Conservation (phyloP, 2,888 invertebrate species). For the Parnassius glacialis region DNA sequence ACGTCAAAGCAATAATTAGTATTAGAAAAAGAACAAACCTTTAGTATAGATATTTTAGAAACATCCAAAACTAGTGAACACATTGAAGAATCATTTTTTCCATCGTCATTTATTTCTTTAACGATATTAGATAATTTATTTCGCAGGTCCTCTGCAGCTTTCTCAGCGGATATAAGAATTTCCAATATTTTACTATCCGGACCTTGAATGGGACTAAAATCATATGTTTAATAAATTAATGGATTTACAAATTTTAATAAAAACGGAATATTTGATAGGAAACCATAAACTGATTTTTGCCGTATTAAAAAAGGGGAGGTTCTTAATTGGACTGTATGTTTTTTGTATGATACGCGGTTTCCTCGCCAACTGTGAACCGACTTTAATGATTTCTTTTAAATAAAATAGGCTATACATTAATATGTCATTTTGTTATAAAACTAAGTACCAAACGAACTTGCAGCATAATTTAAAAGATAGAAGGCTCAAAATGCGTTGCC, state of each 20-base stretch:
- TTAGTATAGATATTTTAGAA: slow-evolving; percentile 69
- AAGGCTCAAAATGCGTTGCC: no score
- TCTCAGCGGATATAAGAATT: slow-evolving; percentile 55
- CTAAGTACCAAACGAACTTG: no score
- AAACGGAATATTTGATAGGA: not conserved
- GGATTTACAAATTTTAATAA: not conserved
- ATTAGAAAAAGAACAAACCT: slow-evolving; percentile 44
- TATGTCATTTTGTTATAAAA: no score
- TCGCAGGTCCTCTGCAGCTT: slow-evolving; percentile 52
- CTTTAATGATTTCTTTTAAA: no score
- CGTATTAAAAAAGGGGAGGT: no score
- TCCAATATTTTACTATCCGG: slow-evolving; percentile 48
- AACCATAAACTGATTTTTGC: no score
- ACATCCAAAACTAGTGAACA: slow-evolving; percentile 66
- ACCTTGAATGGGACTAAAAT: slow-evolving; percentile 61
- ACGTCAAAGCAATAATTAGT: no score
- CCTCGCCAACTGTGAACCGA: no score
- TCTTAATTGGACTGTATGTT: no score
- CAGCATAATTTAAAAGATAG: no score
- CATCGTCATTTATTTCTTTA: slow-evolving; percentile 52
- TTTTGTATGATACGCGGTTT: no score
- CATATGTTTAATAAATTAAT: not conserved
- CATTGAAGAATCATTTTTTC: slow-evolving; percentile 56
- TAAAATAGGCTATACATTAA: no score
- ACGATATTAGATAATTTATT: slow-evolving; percentile 51